A percentile compares a stretch with the other conserved stretches of the same genome.
Conservation (phyloP, 2,113 vertebrate species). For the Oplegnathus fasciatus region DNA sequence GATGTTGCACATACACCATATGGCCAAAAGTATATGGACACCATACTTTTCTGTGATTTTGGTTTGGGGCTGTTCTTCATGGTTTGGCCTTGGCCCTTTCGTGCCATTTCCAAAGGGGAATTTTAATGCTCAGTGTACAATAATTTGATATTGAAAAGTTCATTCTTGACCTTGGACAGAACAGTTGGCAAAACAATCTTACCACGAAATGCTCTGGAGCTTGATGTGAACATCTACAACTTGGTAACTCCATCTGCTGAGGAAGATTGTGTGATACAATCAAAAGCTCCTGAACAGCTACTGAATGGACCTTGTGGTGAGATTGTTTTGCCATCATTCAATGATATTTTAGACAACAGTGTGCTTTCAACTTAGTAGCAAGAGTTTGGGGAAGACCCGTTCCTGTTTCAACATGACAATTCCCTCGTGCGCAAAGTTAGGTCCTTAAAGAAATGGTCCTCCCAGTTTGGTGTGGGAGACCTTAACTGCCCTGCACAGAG, state of each 20-base stretch:
- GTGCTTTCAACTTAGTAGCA: not conserved
- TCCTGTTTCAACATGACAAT: not conserved
- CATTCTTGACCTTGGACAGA: not conserved
- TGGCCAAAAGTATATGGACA: conserved; percentile 8
- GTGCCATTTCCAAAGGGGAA: not conserved
- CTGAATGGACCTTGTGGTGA: not conserved
- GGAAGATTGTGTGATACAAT: not conserved
- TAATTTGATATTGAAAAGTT: not conserved
- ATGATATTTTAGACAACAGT: not conserved
- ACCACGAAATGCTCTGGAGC: not conserved
- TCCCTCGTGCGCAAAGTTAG: not conserved
- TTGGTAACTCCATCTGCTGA: not conserved
- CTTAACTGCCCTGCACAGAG: not conserved
- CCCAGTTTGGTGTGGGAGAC: not conserved
- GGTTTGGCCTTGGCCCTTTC: not conserved
- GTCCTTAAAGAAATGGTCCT: not conserved
- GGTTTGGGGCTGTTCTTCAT: not conserved
- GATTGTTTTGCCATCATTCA: not conserved
- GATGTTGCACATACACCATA: not conserved
- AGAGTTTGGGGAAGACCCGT: not conserved
- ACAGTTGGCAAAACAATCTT: not conserved
- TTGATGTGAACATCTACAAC: not conserved
- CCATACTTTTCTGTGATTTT: not conserved
- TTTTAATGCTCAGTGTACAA: not conserved
- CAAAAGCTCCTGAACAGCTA: not conserved